These are phyloP conservation scores for Exephanes ischioxanthus DNA, from an alignment of 2,888 invertebrate genomes.

Conservation along the genomic window DNA sequence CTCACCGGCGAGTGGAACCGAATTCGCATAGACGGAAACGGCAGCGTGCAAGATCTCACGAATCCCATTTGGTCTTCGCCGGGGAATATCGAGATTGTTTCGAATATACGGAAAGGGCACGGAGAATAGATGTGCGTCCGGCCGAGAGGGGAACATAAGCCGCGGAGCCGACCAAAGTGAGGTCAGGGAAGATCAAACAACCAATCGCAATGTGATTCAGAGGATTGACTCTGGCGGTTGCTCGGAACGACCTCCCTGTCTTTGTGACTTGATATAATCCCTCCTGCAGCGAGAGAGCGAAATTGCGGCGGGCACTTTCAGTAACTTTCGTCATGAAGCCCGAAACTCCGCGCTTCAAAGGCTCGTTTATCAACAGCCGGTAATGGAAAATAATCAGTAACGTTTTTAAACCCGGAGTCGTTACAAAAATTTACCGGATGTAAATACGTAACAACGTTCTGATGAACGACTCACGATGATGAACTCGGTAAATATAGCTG, in stretches of 20 bases:
- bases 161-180: conserved; percentile 1
- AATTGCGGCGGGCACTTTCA: not conserved
- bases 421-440: not conserved
- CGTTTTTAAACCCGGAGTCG: not conserved
- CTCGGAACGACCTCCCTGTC: not conserved
- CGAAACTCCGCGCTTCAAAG: not conserved
- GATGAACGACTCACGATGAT: too few species aligned
- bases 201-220: conserved; percentile 12
- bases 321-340: not conserved
- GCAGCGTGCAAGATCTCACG: conserved; percentile 21
- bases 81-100: conserved; percentile 33
- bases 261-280: not conserved
- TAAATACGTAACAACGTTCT: not conserved
- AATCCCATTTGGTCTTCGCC: conserved; percentile 41
- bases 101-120: not conserved
- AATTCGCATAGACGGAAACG: conserved; percentile 20
- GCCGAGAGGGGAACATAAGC: not conserved
- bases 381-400: not conserved
- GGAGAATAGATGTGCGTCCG: not conserved
- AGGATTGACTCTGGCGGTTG: conserved; percentile 12
- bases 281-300: not conserved
- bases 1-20: not conserved
- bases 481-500: too few species aligned
- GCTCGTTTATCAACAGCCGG: not conserved
- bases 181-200: conserved; percentile 35